Conservation (phyloP, 2,113 vertebrate genomes). For the Gymnocephalus cernua region DNA sequence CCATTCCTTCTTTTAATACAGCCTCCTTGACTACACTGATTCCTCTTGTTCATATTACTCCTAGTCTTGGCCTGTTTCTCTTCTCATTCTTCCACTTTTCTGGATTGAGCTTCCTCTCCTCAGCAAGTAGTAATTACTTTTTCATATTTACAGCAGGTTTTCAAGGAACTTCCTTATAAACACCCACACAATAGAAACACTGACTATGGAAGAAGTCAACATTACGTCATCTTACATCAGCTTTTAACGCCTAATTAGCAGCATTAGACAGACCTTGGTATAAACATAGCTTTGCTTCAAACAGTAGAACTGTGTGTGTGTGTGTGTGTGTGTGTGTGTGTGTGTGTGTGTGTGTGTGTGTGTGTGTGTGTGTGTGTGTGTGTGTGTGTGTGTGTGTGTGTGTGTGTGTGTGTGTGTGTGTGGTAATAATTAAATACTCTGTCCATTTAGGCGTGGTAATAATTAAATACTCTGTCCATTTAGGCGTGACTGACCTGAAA, state of each 20-base stretch:
- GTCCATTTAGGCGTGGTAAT: neutral
- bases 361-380: too few relatives aligned
- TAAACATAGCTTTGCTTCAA: neutral
- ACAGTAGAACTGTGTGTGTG: neutral
- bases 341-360: too few relatives aligned
- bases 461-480: too few relatives aligned
- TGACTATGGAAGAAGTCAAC: neutral
- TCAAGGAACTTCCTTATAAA: neutral
- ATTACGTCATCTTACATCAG: constrained; percentile 24
- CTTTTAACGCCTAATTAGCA: constrained; percentile 21
- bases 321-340: too few relatives aligned
- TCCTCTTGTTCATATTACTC: constrained; percentile 5
- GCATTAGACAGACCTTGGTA: neutral
- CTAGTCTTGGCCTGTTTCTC: neutral
- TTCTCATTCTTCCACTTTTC: constrained; percentile 2
- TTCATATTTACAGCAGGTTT: constrained; percentile 3
- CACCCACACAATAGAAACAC: neutral
- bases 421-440: neutral
- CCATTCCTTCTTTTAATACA: constrained; percentile 1
- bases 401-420: too few relatives aligned
- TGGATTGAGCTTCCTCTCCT: neutral
- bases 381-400: neutral
- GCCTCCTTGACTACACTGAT: neutral
- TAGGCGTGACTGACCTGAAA: neutral
- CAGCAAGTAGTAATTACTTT: constrained; percentile 3